Evolutionary conservation across 2,797 vertebrate species (phyloP).

Genomic region (Pseudochromis fuscus): DNA sequence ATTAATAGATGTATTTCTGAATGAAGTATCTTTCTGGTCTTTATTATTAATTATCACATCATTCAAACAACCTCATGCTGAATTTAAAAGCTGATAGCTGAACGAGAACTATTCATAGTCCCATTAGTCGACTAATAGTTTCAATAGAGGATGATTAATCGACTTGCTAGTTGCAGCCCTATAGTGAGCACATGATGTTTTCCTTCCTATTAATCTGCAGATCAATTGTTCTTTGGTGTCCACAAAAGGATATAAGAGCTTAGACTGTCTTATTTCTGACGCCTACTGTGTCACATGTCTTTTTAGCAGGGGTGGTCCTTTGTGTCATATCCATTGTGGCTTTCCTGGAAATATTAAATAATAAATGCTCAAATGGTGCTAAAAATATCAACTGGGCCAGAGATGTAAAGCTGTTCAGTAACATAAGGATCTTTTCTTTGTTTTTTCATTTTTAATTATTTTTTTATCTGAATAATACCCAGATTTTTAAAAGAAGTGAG

Average conservation of each 20-base stretch:
- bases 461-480: slow-evolving; percentile 24
- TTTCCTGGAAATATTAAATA: slow-evolving; percentile 30
- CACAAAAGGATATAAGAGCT: slow-evolving; percentile 6
- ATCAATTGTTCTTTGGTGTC: slow-evolving; percentile 19
- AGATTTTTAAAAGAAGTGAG: slow-evolving; percentile 16
- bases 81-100: no score
- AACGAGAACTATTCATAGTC: no score
- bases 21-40: no score
- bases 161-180: no score
- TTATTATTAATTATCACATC: no score
- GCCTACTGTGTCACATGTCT: slow-evolving; percentile 41
- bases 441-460: no score
- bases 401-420: slow-evolving; percentile 16
- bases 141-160: no score
- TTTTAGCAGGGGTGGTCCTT: slow-evolving; percentile 11
- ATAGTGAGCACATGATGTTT: neutral
- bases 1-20: no score
- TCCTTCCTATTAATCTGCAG: neutral
- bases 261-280: slow-evolving; percentile 24
- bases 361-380: slow-evolving; percentile 25
- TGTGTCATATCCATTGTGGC: slow-evolving; percentile 28
- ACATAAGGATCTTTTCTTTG: slow-evolving; percentile 40
- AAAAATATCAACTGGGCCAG: slow-evolving; percentile 41
- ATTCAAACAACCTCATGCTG: no score
- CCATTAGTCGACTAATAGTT: no score